These are phyloP conservation scores for Neotoma lepida DNA, from an alignment of 2,113 vertebrate species.

Conservation along the genomic window DNA sequence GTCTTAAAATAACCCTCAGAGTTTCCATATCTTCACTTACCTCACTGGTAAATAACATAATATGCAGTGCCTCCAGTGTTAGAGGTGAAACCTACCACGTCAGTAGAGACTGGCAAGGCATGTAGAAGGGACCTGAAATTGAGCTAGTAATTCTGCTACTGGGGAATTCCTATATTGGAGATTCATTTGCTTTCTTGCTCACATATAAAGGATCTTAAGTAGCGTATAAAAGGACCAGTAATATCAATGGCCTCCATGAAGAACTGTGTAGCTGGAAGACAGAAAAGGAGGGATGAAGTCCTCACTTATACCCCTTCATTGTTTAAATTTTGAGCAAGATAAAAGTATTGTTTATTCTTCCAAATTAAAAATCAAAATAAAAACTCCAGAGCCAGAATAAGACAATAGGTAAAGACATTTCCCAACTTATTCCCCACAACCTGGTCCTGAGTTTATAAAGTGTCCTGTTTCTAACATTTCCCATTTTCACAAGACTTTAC, in stretches of 20 bases:
- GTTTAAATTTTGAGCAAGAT: not conserved
- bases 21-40: not conserved
- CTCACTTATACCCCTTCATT: not conserved
- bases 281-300: not conserved
- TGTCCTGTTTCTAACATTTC: not conserved
- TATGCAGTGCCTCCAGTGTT: no score
- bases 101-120: not conserved
- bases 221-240: not conserved
- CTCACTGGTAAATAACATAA: not conserved
- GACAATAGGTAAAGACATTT: not conserved
- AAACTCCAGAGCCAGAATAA: not conserved
- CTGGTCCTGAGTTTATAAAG: not conserved
- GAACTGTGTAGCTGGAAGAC: not conserved
- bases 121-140: not conserved
- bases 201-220: not conserved
- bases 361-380: slow-evolving; percentile 32
- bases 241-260: not conserved
- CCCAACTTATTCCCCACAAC: not conserved
- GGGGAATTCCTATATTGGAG: not conserved
- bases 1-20: not conserved
- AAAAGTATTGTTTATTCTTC: not conserved
- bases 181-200: no score
- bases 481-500: not conserved
- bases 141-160: not conserved
- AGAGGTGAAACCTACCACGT: not conserved